phyloP scores from a whole-genome alignment of 2,888 invertebrate genomes.

The Aphidoletes aphidimyza region DNA sequence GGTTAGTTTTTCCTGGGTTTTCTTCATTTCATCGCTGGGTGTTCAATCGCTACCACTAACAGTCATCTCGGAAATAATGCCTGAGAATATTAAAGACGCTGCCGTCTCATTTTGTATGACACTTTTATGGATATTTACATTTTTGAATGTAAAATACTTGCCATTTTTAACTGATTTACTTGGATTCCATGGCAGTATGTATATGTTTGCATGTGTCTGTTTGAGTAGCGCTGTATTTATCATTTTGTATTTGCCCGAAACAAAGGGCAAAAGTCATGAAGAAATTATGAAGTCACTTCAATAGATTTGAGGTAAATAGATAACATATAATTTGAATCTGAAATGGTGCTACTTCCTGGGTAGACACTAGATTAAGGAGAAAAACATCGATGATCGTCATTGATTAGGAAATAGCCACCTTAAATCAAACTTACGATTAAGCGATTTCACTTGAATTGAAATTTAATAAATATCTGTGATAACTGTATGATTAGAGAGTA shows the following conservation, averaged over 20 bases:
- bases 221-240: not conserved
- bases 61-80: constrained; percentile 53
- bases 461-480: no score
- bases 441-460: no score
- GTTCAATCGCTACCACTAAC: not conserved
- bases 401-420: no score
- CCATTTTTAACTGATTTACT: not conserved
- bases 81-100: constrained; percentile 58
- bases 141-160: constrained; percentile 54
- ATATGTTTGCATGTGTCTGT: not conserved
- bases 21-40: constrained; percentile 32
- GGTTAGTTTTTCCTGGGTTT: constrained; percentile 27
- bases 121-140: constrained; percentile 59
- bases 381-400: no score
- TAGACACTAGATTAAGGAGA: no score
- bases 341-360: no score
- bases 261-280: constrained; percentile 53
- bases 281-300: constrained; percentile 8
- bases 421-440: no score
- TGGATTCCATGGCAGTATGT: constrained; percentile 50
- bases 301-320: no score
- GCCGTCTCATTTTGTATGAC: constrained; percentile 61
- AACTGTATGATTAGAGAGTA: no score
- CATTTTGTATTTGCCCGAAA: constrained; percentile 28
- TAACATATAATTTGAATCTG: no score